A percentile compares a stretch with the other conserved stretches of the same genome.
These are phyloP conservation scores for Scaeva pyrastri DNA, from an alignment of 2,888 invertebrate species.

Conservation along the genomic window DNA sequence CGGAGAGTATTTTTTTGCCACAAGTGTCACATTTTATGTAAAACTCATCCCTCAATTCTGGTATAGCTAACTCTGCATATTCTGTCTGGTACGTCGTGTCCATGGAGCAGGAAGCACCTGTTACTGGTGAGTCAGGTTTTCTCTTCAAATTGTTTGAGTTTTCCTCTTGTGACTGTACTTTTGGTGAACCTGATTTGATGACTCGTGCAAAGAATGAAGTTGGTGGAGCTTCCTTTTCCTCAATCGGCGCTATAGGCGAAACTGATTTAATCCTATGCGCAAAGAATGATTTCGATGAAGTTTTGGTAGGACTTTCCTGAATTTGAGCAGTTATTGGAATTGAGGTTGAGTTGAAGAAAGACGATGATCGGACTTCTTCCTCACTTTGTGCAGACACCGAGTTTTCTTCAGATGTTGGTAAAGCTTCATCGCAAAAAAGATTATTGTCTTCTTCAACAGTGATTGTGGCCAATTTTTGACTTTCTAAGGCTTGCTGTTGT, in stretches of 20 bases:
- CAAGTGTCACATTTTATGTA: slow-evolving; percentile 87
- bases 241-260: background rate
- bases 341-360: background rate
- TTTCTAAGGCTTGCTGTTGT: slow-evolving; percentile 62
- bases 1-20: slow-evolving; percentile 85
- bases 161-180: background rate
- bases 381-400: slow-evolving; percentile 5
- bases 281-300: slow-evolving; percentile 36
- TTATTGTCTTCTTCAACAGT: background rate
- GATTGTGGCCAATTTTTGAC: background rate
- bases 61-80: slow-evolving; percentile 81
- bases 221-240: background rate
- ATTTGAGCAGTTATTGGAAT: background rate
- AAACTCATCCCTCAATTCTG: slow-evolving; percentile 77
- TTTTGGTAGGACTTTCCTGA: background rate
- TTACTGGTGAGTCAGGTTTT: slow-evolving; percentile 35
- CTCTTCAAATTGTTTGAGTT: slow-evolving; percentile 24
- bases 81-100: slow-evolving; percentile 74
- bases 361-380: background rate
- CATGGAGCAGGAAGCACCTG: background rate
- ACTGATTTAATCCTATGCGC: slow-evolving; percentile 5
- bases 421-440: slow-evolving; percentile 41
- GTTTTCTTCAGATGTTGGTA: slow-evolving; percentile 35
- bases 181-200: background rate
- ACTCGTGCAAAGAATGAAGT: slow-evolving; percentile 39